phyloP scores from a whole-genome alignment of 2,888 invertebrate species.

The Drosophila mercatorum region DNA sequence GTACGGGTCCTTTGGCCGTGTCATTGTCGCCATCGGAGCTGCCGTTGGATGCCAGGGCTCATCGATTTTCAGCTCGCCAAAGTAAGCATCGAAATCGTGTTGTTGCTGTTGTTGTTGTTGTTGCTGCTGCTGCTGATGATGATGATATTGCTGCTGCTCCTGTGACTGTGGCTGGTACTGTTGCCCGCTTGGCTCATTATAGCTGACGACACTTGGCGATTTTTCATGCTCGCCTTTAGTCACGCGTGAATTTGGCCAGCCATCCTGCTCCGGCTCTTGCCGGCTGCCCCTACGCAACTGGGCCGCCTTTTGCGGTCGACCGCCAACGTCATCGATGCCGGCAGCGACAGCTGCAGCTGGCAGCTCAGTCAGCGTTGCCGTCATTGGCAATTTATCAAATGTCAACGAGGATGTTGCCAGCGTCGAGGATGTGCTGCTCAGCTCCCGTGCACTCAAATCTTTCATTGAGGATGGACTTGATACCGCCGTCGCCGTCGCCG shows the following conservation, averaged over 20 bases:
- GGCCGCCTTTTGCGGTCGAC: slow-evolving; percentile 61
- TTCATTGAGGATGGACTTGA: slow-evolving; percentile 23
- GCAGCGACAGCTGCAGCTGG: slow-evolving; percentile 52
- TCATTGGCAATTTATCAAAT: slow-evolving; percentile 78
- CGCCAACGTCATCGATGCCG: slow-evolving; percentile 41
- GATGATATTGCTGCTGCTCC: slow-evolving; percentile 24
- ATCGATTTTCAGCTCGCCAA: slow-evolving; percentile 74
- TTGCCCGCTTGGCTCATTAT: slow-evolving; percentile 64
- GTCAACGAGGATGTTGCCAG: slow-evolving; percentile 74
- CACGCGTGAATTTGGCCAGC: slow-evolving; percentile 75
- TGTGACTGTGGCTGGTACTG: slow-evolving; percentile 36
- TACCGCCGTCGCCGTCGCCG: slow-evolving; percentile 9
- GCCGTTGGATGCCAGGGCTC: slow-evolving; percentile 57
- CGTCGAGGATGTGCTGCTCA: slow-evolving; percentile 70
- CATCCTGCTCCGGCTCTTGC: slow-evolving; percentile 39
- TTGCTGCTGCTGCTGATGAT: slow-evolving; percentile 32
- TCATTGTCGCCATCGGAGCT: slow-evolving; percentile 24
- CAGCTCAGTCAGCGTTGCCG: slow-evolving; percentile 55
- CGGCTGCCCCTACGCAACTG: slow-evolving; percentile 25
- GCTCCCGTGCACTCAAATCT: slow-evolving; percentile 54
- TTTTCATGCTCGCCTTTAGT: slow-evolving; percentile 77
- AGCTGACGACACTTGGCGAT: slow-evolving; percentile 66
- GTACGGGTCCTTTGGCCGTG: slow-evolving; percentile 28
- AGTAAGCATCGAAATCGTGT: slow-evolving; percentile 65
- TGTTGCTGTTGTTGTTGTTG: slow-evolving; percentile 33